Evolutionary conservation across 2,113 vertebrate species (phyloP), one percentile per base, ranked within the genome.

Genomic region (Podilymbus podiceps): DNA sequence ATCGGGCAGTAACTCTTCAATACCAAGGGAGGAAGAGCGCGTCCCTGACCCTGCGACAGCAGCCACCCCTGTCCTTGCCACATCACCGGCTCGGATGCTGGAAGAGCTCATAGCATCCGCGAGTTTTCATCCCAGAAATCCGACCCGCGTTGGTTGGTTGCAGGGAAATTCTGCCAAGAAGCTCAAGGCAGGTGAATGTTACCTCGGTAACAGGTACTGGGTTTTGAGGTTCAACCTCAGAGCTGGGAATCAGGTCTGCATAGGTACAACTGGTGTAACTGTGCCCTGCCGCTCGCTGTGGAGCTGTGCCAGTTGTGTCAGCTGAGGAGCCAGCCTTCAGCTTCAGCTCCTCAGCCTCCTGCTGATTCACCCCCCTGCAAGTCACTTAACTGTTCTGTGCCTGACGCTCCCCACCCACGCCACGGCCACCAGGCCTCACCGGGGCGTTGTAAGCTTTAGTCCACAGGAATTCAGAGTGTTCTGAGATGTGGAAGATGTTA

Each of bases 341-440:
- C 33, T 93, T 89, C 90, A 66, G 76, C 31, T 90, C 86, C 92
- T 84, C 31, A 79, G 33, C 58, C 62, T 76, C 49, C 90, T 87
- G 83, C 92, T 93, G 96, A 95, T 46, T 96, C 95, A 96, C 91
- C 90, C 89, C 59, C 69, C 63, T 50, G 78, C 77, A 85, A 94
- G 88, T 59, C 82, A 35, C 91, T 58, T 69, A 76, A 85, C 77
- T 88, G 89, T 83, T 71, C 58, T 23, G 49, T 17, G 83, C 82
- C 93, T 63, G 81, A 20, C 69, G 53, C 69, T 80, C 79, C 75
- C 67, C 85, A 60, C 83, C 90, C 90, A 50, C 52, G 55, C 71
- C 79, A n/a, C 4, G 2, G 71, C 81, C 76, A 74, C 87, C 91
- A 4, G 67, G 81, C 85, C 76, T 18, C 74, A 2, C 33, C 12